Base-by-base conservation (phyloP, 2,888 invertebrate genomes). In the Drosophila flavopinicola region DNA sequence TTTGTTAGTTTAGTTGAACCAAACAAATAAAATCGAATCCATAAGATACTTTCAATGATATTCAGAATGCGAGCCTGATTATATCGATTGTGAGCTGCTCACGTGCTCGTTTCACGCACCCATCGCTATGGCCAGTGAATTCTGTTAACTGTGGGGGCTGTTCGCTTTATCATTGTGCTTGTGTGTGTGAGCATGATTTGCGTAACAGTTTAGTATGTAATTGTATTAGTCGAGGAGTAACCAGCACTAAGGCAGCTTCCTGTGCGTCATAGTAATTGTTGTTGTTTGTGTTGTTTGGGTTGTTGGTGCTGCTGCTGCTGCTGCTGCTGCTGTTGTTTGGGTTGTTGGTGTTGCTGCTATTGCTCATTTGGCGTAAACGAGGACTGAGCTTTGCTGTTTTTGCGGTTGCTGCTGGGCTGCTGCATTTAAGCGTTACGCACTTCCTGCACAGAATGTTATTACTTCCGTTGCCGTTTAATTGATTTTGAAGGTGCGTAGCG, bases 401-500 rank as follows among this genome's bases (percentile, higher is more conserved):
- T 80, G 86, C 47, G 80, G 80, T 83, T 53, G 47, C 44, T 56
- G 41, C 10, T 1, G 33, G 7, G 35, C 17, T 60, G 67, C 74
- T 78, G 77, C 83, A 78, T 82, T 80, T 83, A 78, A 83, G 66
- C 87, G 78, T 61, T 80, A 78, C 86, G 77, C 80, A 82, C 80
- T 85, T 82, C 80, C 83, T 80, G 87, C 66, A 68, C 64, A 72
- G 71, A 85, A 85, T 82, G 83, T 87, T 84, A 87, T 84, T 84
- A 87, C 87, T 78, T 84, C 85, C 83, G 87, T 82, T 82, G 83
- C 74, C 87, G 53, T 87, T 87, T 85, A 87, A 84, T 84, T 84
- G 87, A 85, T 84, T 84, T 87, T 66, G 87, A 87, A 85, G 83
- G 85, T 82, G 82, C 83, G 64, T 71, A 33, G 45, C 37, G 17